phyloP scores from a whole-genome alignment of 2,797 vertebrate genomes.

The Masticophis lateralis region DNA sequence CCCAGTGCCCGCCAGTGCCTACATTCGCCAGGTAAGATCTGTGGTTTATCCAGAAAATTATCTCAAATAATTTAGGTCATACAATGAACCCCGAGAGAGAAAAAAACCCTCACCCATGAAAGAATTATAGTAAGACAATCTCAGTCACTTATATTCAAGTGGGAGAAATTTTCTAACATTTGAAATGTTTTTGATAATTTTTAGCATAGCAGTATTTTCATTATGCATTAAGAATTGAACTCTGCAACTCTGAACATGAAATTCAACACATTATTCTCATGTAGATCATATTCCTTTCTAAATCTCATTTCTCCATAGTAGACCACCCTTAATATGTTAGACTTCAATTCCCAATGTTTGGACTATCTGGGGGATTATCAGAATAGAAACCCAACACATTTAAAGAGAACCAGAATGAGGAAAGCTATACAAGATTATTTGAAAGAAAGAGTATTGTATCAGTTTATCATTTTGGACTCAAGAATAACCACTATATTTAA shows the following conservation, averaged over 20 bases:
- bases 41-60: fast-evolving
- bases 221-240: background rate
- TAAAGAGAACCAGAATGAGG: background rate
- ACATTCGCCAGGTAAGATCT: slow-evolving; percentile 61
- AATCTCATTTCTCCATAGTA: background rate
- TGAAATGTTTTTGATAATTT: background rate
- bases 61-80: background rate
- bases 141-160: background rate
- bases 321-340: background rate
- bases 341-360: background rate
- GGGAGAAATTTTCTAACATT: background rate
- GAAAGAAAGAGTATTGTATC: background rate
- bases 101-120: background rate
- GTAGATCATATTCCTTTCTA: background rate
- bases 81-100: background rate
- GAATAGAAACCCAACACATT: background rate
- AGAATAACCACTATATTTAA: background rate
- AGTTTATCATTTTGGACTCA: background rate
- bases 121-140: background rate
- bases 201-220: background rate
- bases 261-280: background rate
- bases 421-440: background rate
- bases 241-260: background rate
- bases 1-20: slow-evolving; percentile 60
- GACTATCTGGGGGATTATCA: background rate